A percentile compares a stretch with the other conserved stretches of the same genome.
phyloP scores from a whole-genome alignment of 2,797 vertebrate genomes.

The Chaenodraco wilsoni region DNA sequence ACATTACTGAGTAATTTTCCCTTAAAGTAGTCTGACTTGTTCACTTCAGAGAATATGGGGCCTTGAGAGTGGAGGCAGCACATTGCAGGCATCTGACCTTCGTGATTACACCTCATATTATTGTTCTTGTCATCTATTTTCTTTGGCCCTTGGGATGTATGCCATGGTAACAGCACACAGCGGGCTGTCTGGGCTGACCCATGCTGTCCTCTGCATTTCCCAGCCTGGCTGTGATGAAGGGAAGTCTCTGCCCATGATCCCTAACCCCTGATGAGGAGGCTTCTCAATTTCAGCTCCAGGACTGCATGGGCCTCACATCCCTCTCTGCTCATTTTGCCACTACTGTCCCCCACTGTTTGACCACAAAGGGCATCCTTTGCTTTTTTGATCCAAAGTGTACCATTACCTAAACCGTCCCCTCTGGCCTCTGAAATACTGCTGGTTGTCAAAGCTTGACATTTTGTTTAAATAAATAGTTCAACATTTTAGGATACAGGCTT shows the following conservation, averaged over 20 bases:
- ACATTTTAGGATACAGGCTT: background rate
- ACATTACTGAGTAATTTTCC: slow-evolving; percentile 93
- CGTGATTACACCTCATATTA: slow-evolving; percentile 85
- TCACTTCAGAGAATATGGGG: slow-evolving; percentile 54
- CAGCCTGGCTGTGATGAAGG: slow-evolving; percentile 94
- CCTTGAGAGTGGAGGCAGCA: slow-evolving; percentile 75
- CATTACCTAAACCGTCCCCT: slow-evolving; percentile 84
- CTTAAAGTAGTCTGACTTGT: slow-evolving; percentile 81
- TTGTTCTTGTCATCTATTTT: slow-evolving; percentile 94
- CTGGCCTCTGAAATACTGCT: slow-evolving; percentile 78
- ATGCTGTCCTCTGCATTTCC: slow-evolving; percentile 93
- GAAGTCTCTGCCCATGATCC: slow-evolving; percentile 90
- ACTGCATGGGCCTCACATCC: slow-evolving; percentile 80
- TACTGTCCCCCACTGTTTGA: slow-evolving; percentile 58
- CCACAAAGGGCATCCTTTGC: slow-evolving; percentile 85
- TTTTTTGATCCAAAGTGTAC: slow-evolving; percentile 89
- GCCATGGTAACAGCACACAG: slow-evolving; percentile 94
- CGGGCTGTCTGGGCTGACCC: slow-evolving; percentile 92
- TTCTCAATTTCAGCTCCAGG: slow-evolving; percentile 92
- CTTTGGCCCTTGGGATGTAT: slow-evolving; percentile 92
- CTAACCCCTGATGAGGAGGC: slow-evolving; percentile 95
- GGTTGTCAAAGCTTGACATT: slow-evolving; percentile 77
- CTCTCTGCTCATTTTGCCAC: slow-evolving; percentile 67
- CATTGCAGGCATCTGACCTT: slow-evolving; percentile 78
- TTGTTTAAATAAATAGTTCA: slow-evolving; percentile 68